Percentiles rank a stretch among this genome's conserved stretches.
These are phyloP conservation scores for Oryzias woworae DNA, from an alignment of 2,113 vertebrate genomes.

Conservation along the genomic window DNA sequence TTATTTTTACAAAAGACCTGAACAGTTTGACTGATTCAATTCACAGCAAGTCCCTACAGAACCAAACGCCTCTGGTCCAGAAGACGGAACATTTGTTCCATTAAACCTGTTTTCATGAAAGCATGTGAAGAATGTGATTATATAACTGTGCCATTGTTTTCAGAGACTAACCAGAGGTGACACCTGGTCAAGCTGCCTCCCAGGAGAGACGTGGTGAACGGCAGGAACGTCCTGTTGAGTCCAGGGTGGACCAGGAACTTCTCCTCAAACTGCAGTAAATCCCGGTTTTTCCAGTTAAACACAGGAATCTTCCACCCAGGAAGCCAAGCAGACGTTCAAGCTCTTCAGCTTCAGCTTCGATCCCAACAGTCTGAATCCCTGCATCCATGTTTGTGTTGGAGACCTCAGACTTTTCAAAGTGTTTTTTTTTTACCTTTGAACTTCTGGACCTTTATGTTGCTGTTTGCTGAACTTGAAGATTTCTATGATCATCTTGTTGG, in stretches of 20 bases:
- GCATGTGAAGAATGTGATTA: conserved; percentile 44
- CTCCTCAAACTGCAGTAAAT: not conserved
- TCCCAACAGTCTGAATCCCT: no score
- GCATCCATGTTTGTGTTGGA: no score
- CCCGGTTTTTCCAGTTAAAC: no score
- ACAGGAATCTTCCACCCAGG: no score
- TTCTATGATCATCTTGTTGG: no score
- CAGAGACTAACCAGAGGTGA: conserved; percentile 57
- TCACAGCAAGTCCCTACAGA: not conserved
- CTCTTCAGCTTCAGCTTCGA: no score
- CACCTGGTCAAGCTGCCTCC: conserved; percentile 5
- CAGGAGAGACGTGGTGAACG: not conserved
- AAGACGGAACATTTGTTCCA: not conserved
- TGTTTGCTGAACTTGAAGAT: no score
- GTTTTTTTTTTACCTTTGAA: no score
- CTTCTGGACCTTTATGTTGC: no score
- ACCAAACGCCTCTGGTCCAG: not conserved
- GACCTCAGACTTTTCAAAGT: no score
- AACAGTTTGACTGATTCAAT: not conserved
- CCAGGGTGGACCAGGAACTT: conserved; percentile 20
- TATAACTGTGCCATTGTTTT: conserved; percentile 53
- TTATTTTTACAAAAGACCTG: not conserved
- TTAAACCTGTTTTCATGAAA: not conserved
- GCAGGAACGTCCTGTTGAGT: conserved; percentile 40
- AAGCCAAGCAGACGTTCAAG: no score